Evolutionary conservation across 2,113 vertebrate genomes (phyloP).

Genomic region (Murina feae): DNA sequence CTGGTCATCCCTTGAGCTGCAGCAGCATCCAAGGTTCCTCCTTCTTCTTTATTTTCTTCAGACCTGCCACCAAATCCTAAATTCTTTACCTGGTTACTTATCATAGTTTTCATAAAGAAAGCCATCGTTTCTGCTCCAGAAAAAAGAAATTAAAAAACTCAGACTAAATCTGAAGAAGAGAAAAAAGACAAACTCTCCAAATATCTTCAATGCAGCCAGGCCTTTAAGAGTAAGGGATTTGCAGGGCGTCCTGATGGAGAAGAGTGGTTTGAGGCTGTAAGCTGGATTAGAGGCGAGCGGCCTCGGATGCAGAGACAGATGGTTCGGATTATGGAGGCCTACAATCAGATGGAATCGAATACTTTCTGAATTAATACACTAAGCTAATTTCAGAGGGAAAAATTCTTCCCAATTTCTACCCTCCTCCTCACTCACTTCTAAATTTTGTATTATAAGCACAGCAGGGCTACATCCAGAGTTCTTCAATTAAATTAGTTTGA

Average conservation of each 20-base stretch:
- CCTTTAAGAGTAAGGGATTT: conserved; percentile 74
- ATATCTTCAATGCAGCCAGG: background rate
- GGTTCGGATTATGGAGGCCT: conserved; percentile 85
- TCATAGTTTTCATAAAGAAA: conserved; percentile 95
- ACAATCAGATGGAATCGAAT: conserved; percentile 79
- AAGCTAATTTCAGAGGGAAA: conserved; percentile 74
- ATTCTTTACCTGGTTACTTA: conserved; percentile 92
- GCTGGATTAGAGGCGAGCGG: conserved; percentile 94
- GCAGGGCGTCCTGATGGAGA: conserved; percentile 80
- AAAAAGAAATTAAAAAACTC: background rate
- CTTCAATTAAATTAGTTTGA: background rate
- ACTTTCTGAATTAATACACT: conserved; percentile 80
- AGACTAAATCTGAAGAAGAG: background rate
- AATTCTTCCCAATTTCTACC: background rate
- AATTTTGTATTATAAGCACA: conserved; percentile 22
- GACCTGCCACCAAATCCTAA: conserved; percentile 91
- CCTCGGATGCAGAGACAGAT: conserved; percentile 89
- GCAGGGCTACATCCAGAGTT: background rate
- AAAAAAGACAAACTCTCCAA: background rate
- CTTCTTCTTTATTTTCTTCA: conserved; percentile 90
- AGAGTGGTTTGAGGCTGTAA: conserved; percentile 87
- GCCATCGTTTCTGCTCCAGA: conserved; percentile 82
- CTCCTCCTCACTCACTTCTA: background rate
- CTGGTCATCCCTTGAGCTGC: conserved; percentile 94
- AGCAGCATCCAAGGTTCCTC: conserved; percentile 88